Conservation (phyloP, 1,140 invertebrate genomes). For the Cyrtorhinus lividipennis region DNA sequence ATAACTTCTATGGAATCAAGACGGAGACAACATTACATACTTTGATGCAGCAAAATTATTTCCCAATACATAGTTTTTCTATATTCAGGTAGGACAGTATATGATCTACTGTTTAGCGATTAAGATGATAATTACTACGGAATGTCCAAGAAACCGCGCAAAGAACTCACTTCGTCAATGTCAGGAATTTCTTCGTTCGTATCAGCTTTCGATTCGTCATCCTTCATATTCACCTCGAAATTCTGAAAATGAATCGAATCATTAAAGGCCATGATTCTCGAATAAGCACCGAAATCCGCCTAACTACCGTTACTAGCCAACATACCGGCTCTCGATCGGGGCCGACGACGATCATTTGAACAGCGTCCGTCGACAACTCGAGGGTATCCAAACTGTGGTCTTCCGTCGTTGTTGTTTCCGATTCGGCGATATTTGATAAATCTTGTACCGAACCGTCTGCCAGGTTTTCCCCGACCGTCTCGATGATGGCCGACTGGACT, state of each 20-base stretch:
- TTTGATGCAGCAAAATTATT: too few species aligned
- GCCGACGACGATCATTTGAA: constrained; percentile 14
- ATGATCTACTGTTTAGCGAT: too few species aligned
- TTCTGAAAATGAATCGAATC: not conserved
- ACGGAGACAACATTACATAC: too few species aligned
- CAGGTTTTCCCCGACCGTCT: constrained; percentile 8
- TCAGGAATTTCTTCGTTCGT: not conserved
- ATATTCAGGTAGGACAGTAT: too few species aligned
- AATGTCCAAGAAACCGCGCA: not conserved
- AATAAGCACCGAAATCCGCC: not conserved
- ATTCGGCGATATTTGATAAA: not conserved
- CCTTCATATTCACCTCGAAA: not conserved
- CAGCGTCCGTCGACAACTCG: not conserved
- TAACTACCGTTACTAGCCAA: too few species aligned
- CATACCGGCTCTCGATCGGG: constrained; percentile 11
- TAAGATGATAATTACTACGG: not conserved
- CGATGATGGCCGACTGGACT: constrained; percentile 32
- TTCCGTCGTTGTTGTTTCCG: not conserved
- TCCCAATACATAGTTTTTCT: too few species aligned
- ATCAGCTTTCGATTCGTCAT: not conserved
- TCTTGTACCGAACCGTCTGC: not conserved
- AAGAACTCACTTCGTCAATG: not conserved
- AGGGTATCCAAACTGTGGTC: not conserved
- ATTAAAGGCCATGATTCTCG: too few species aligned
- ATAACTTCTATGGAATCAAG: too few species aligned